These are phyloP conservation scores for Carlito syrichta DNA, from an alignment of 2,113 vertebrate genomes.

Conservation along the genomic window DNA sequence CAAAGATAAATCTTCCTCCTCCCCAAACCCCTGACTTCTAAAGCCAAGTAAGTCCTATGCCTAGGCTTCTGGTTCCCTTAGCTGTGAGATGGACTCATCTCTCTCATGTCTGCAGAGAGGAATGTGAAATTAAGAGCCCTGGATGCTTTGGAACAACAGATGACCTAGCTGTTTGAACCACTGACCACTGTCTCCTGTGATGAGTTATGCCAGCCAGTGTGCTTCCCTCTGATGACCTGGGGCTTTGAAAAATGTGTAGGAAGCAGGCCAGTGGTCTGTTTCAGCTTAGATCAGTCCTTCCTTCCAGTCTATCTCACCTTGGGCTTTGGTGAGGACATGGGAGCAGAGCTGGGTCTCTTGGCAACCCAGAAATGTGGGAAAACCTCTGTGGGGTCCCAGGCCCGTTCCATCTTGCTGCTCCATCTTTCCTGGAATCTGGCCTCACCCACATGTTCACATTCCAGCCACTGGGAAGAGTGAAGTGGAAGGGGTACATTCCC, in stretches of 20 bases:
- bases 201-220: not conserved
- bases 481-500: not conserved
- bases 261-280: not conserved
- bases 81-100: not conserved
- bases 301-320: not conserved
- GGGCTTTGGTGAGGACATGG: not conserved
- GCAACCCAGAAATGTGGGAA: too few relatives aligned
- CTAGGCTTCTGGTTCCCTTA: not conserved
- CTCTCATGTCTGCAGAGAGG: not conserved
- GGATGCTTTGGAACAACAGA: not conserved
- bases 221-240: not conserved
- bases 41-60: not conserved
- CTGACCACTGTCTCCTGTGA: not conserved
- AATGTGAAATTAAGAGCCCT: not conserved
- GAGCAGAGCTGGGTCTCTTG: too few relatives aligned
- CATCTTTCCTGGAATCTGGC: not conserved
- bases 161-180: not conserved
- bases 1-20: not conserved
- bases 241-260: not conserved
- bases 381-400: not conserved
- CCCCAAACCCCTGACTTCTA: not conserved
- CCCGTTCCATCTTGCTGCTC: not conserved
- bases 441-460: not conserved
- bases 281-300: too few relatives aligned
- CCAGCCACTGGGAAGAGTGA: not conserved